phyloP scores from a whole-genome alignment of 2,888 invertebrate genomes.

The Aspidiotus rigidus region DNA sequence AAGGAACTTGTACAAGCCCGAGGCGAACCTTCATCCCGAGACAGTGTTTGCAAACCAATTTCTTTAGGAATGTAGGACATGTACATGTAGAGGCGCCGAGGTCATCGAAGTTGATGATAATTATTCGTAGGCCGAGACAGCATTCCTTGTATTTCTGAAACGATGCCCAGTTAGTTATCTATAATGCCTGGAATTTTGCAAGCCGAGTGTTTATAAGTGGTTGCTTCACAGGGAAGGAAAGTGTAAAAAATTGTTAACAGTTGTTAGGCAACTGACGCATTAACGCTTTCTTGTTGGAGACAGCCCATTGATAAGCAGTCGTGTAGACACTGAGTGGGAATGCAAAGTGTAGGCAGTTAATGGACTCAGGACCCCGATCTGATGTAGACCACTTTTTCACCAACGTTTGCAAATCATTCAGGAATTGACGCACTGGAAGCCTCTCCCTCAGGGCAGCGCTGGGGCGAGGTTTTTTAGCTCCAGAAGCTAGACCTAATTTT shows the following conservation, averaged over 20 bases:
- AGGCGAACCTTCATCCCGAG: too few relatives aligned
- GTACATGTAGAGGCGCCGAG: too few relatives aligned
- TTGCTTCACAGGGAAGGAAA: too few relatives aligned
- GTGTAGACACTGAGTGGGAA: not conserved
- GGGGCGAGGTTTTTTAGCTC: too few relatives aligned
- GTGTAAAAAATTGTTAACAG: too few relatives aligned
- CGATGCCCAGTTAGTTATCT: not conserved
- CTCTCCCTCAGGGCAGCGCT: too few relatives aligned
- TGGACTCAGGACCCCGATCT: not conserved
- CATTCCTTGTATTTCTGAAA: slow-evolving; percentile 1
- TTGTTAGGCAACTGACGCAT: too few relatives aligned
- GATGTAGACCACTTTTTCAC: slow-evolving; percentile 2
- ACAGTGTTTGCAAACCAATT: too few relatives aligned
- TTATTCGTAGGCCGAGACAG: not conserved
- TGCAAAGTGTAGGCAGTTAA: not conserved
- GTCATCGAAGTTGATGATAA: not conserved
- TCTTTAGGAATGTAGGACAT: too few relatives aligned
- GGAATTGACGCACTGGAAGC: not conserved
- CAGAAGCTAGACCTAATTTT: too few relatives aligned
- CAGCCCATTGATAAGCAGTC: slow-evolving; percentile 1
- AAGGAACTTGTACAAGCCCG: too few relatives aligned
- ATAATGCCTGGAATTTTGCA: not conserved
- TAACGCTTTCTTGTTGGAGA: too few relatives aligned
- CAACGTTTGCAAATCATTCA: not conserved
- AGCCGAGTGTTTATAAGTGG: not conserved